Evolutionary conservation across 2,113 vertebrate genomes (phyloP).

Genomic region (Aptenodytes forsteri): DNA sequence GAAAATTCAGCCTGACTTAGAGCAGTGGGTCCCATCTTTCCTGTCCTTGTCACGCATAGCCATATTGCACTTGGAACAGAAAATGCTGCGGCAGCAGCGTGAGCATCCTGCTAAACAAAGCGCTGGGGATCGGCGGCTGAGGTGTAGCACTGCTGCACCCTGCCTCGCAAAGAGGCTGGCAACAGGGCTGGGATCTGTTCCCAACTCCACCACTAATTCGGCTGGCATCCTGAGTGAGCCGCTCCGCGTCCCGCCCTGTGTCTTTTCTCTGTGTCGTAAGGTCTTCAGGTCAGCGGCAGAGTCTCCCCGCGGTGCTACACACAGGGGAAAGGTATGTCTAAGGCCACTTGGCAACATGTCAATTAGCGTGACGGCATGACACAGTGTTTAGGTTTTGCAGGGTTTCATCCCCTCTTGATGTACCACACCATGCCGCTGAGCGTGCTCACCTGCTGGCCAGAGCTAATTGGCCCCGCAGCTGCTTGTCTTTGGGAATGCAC

Average conservation of each 20-base stretch:
- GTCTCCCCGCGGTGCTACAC: not conserved
- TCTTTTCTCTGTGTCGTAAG: not conserved
- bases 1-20: not conserved
- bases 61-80: not conserved
- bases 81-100: fast-evolving
- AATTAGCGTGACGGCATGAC: fast-evolving
- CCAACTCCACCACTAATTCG: fast-evolving
- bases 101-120: not conserved
- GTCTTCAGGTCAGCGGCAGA: not conserved
- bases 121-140: fast-evolving
- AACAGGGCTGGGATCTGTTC: not conserved
- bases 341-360: not conserved
- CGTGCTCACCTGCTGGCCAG: not conserved
- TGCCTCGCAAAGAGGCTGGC: fast-evolving
- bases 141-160: not conserved
- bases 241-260: fast-evolving
- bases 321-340: not conserved
- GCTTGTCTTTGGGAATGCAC: not conserved
- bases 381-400: not conserved
- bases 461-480: not conserved
- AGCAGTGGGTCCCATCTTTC: not conserved
- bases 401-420: not conserved
- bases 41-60: not conserved
- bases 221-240: not conserved
- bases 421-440: not conserved